phyloP scores from a whole-genome alignment of 2,113 vertebrate species.

The Plecotus auritus region DNA sequence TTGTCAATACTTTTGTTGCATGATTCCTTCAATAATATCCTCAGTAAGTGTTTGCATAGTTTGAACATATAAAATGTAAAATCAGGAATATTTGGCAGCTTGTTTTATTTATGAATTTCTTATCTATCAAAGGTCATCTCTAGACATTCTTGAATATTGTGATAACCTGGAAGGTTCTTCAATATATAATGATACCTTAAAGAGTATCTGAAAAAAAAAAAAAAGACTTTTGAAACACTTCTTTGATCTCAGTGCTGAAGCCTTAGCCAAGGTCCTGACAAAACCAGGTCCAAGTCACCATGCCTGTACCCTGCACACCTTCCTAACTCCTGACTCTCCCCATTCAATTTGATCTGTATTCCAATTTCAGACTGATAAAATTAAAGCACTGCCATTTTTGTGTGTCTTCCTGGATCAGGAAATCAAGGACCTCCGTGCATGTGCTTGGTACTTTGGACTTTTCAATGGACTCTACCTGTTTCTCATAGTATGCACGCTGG shows the following conservation, averaged over 20 bases:
- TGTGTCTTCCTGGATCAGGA: neutral
- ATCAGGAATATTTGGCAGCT: neutral
- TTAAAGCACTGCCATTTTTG: neutral
- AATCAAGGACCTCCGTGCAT: neutral
- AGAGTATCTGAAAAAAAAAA: neutral
- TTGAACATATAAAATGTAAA: neutral
- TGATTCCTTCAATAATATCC: neutral
- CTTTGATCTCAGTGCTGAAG: neutral
- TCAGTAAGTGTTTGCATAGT: neutral
- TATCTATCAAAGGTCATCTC: neutral
- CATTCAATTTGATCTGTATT: neutral
- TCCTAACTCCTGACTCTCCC: neutral
- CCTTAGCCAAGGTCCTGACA: neutral
- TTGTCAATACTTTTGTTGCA: neutral
- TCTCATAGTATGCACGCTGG: neutral
- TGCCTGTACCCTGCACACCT: rapidly evolving
- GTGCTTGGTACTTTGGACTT: neutral
- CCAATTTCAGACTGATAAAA: neutral
- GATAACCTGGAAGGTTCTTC: neutral
- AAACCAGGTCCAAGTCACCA: neutral
- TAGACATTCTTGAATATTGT: neutral
- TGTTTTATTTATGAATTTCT: neutral
- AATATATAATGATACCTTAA: neutral
- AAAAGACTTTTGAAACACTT: neutral
- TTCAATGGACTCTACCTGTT: neutral